Conservation (phyloP, 2,113 vertebrate species). For the pig (Sus scrofa) region T2T-Sscrofa CM000826.6:126926501-126927000, state of each 20-base stretch:
- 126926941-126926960: neutral
- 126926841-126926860: neutral
- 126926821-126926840: conserved; percentile 2
- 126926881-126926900: conserved; percentile 42
- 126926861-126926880: neutral
- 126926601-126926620: conserved; percentile 22
- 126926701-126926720: neutral
- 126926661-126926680: neutral
- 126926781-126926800: neutral
- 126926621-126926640: neutral
- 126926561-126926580: neutral
- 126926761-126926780: neutral
- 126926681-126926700: neutral
- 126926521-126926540: neutral
- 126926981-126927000: conserved; percentile 31
- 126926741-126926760: conserved; percentile 10
- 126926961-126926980: neutral
- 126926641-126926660: neutral
- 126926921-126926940: neutral
- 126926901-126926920: conserved; percentile 4
- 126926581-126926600: neutral
- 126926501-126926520: neutral
- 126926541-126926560: neutral
- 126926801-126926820: neutral
- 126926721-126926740: neutral